Evolutionary conservation across 1,140 invertebrate species (phyloP).

Genomic region (Araneus ventricosus): DNA sequence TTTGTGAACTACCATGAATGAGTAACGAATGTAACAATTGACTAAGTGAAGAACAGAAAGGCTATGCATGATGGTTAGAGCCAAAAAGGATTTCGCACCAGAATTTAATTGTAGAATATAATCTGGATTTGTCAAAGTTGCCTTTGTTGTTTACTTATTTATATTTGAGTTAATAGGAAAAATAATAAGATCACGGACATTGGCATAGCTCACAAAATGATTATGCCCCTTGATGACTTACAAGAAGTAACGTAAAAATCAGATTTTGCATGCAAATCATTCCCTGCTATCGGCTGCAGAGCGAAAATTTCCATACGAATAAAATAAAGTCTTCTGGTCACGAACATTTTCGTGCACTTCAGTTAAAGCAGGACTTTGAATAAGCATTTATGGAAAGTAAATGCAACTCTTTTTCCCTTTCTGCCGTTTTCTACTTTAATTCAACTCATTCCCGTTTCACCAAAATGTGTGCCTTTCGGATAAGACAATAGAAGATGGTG

Average conservation of each 20-base stretch:
- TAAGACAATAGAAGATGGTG: background rate
- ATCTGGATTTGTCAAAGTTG: no score
- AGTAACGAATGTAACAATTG: no score
- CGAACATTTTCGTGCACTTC: slow-evolving; percentile 32
- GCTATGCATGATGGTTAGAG: no score
- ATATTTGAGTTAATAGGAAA: background rate
- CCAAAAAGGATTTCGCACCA: no score
- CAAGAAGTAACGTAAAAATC: background rate
- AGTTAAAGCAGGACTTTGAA: slow-evolving; percentile 8
- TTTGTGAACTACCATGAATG: no score
- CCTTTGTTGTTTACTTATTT: background rate
- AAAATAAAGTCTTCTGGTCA: slow-evolving; percentile 28
- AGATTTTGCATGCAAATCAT: background rate
- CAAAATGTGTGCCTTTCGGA: background rate
- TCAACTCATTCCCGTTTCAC: background rate
- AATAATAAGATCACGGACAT: background rate
- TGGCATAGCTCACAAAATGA: background rate
- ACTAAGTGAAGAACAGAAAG: no score
- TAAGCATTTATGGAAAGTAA: slow-evolving; percentile 52
- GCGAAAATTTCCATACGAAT: slow-evolving; percentile 4
- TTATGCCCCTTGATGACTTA: background rate
- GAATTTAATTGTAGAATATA: no score
- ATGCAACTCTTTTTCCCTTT: background rate
- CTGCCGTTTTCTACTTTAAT: background rate
- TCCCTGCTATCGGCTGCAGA: background rate